These are phyloP conservation scores for Acanthis flammea DNA, from an alignment of 2,797 vertebrate species.

Conservation along the genomic window DNA sequence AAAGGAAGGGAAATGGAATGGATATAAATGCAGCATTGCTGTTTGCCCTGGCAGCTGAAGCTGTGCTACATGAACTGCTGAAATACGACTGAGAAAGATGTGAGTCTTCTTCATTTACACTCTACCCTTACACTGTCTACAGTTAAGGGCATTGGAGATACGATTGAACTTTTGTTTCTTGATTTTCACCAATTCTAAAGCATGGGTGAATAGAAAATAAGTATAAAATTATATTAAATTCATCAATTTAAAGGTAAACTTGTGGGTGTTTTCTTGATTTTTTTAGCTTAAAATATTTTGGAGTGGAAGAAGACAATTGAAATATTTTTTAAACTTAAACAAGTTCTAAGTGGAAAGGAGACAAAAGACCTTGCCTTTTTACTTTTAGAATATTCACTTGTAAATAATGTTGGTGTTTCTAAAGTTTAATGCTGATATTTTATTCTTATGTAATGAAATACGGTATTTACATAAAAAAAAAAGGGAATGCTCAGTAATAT, in stretches of 20 bases:
- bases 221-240: not conserved
- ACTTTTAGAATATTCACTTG: not conserved
- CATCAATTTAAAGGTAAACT: not conserved
- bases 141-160: not conserved
- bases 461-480: not conserved
- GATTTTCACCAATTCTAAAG: not conserved
- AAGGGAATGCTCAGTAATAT: not conserved
- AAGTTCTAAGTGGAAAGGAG: not conserved
- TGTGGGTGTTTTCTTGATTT: not conserved
- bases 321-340: not conserved
- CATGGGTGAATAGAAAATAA: not conserved
- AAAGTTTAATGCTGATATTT: not conserved
- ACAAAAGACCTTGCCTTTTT: not conserved
- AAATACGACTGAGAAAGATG: not conserved
- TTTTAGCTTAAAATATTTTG: not conserved
- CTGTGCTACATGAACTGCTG: not conserved
- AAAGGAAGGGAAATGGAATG: not conserved
- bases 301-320: not conserved
- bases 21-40: not conserved
- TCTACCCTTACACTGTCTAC: not conserved
- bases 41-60: not conserved
- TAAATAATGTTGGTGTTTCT: not conserved
- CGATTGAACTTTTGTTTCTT: not conserved
- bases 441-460: not conserved
- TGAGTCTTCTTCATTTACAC: not conserved